Evolutionary conservation across 2,797 vertebrate genomes (phyloP), one percentile per base, ranked within the genome.

Genomic region (Acrossocheilus wenchowensis): DNA sequence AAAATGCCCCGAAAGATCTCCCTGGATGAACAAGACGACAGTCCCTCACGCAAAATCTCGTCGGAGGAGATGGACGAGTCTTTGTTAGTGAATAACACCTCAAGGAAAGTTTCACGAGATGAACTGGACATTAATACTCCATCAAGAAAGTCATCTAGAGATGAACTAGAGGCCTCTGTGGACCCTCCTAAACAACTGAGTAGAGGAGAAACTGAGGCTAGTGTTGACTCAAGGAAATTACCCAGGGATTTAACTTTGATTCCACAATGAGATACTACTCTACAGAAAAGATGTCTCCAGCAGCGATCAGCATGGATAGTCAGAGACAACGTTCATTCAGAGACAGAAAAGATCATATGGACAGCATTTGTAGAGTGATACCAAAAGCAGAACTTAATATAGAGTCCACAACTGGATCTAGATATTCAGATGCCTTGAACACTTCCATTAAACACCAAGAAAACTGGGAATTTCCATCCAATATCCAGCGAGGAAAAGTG

Each of bases 11-110:
- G 86, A 78, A 95, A 91, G 79, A 62, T 90, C 85, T 89, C 92
- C 78, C 78, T 75, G 48, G 93, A 92, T 89, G 93, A 94, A 75
- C n/a, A 57, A n/a, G 94, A 94, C 89, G 92, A 95, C 30, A 95
- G 93, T 87, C 92, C 96, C 86, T 92, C 96, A 89, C 91, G 93
- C 72, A 98, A 96, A 90, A 88, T 93, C 74, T 96, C 95, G 0
- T 91, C 94, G 26, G 97, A 96, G 85, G 97, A 98, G 84, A 93
- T 91, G 60, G 92, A 94, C n/a, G 78, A 88, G 41, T 89, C 89
- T 81, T 48, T 84, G 5, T 92, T 92, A 3, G 92, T 92, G 52
- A 45, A 72, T 73, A 82, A 72, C 79, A 82, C 88, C 71, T 77
- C 75, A 60, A 92, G 90, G 78, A 94, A 86, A 74, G 88, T 86